Percentiles rank a stretch among this genome's conserved stretches.
Evolutionary conservation across 2,888 invertebrate genomes (phyloP).

Genomic region (Caenorhabditis japonica): DNA sequence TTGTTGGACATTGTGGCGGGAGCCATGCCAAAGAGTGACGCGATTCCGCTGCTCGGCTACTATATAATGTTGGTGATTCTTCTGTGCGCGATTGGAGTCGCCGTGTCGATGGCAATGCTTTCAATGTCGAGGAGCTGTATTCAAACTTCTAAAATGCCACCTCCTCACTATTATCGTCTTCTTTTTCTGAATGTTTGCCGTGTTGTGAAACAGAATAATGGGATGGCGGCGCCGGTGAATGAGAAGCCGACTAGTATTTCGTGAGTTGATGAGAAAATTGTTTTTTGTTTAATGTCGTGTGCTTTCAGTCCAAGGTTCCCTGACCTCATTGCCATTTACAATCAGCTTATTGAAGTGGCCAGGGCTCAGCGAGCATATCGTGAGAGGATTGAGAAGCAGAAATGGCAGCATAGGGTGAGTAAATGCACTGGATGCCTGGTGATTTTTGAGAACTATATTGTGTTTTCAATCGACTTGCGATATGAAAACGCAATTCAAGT

Average conservation of each 20-base stretch:
- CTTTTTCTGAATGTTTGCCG: constrained; percentile 47
- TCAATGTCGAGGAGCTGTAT: constrained; percentile 64
- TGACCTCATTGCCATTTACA: constrained; percentile 61
- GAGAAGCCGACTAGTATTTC: constrained; percentile 52
- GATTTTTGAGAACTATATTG: background rate
- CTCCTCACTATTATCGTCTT: constrained; percentile 43
- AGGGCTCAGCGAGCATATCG: constrained; percentile 66
- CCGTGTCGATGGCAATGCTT: constrained; percentile 73
- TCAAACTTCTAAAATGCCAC: constrained; percentile 59
- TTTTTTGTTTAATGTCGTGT: background rate
- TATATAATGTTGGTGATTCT: constrained; percentile 75
- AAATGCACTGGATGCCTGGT: background rate
- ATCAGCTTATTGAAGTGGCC: constrained; percentile 65
- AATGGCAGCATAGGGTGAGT: constrained; percentile 46
- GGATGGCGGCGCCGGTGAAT: constrained; percentile 16
- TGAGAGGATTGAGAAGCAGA: constrained; percentile 66
- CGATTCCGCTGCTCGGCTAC: constrained; percentile 74
- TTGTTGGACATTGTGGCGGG: constrained; percentile 72
- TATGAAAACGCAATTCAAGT: too few species aligned
- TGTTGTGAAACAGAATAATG: constrained; percentile 42
- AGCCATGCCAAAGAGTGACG: constrained; percentile 76
- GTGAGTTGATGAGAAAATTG: constrained; percentile 20
- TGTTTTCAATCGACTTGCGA: too few species aligned
- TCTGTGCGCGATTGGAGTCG: constrained; percentile 74
- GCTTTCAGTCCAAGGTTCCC: constrained; percentile 60